These are phyloP conservation scores for Sorex araneus DNA, from an alignment of 2,113 vertebrate genomes.

Conservation along the genomic window DNA sequence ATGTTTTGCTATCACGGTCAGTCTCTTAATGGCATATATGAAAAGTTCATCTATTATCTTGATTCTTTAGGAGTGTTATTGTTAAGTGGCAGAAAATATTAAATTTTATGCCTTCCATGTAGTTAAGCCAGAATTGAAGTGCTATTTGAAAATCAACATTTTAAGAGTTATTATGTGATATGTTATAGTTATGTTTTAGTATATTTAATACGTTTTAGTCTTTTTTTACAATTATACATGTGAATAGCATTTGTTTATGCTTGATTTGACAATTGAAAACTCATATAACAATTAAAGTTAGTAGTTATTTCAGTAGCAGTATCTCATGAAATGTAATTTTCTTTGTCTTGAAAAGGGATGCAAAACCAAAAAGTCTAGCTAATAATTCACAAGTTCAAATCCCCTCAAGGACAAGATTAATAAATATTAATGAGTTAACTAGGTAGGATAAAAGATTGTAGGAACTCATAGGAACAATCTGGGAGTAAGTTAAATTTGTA, in stretches of 20 bases:
- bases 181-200: too few species aligned
- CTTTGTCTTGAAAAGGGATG: neutral
- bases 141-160: constrained; percentile 56
- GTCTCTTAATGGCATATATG: constrained; percentile 30
- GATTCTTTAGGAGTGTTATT: constrained; percentile 54
- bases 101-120: constrained; percentile 48
- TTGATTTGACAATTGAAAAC: constrained; percentile 7
- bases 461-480: neutral
- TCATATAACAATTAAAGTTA: neutral
- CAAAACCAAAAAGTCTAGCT: neutral
- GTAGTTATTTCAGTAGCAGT: neutral
- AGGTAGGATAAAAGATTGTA: neutral
- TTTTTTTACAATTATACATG: constrained; percentile 8
- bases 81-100: constrained; percentile 41
- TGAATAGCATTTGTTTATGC: constrained; percentile 17
- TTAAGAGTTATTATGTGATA: constrained; percentile 20
- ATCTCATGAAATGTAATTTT: neutral
- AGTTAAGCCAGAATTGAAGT: constrained; percentile 22
- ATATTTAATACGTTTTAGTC: neutral
- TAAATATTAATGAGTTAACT: constrained; percentile 33
- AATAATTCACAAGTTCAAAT: neutral
- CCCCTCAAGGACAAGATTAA: neutral
- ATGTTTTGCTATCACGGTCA: constrained; percentile 37
- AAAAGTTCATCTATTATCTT: constrained; percentile 69
- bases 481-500: neutral